Evolutionary conservation across 2,113 vertebrate genomes (phyloP).

Genomic region (Balaenoptera acutorostrata): DNA sequence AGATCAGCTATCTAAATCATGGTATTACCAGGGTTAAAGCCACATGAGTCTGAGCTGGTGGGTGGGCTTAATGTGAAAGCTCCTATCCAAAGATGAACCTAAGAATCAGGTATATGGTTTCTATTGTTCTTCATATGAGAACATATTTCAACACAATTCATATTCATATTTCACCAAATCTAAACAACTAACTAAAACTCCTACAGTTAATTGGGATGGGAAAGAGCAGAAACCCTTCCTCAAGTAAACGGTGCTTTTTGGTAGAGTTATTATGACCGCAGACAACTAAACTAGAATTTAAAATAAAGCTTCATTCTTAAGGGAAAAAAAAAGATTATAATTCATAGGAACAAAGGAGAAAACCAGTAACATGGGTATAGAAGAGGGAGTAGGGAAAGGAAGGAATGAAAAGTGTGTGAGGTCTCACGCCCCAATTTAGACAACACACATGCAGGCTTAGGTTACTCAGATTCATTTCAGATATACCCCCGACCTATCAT

Average conservation of each 20-base stretch:
- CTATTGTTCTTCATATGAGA: not conserved
- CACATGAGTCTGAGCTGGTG: not conserved
- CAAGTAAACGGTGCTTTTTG: not conserved
- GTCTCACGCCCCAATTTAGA: not conserved
- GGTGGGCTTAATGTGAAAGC: too few species aligned
- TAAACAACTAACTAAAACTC: not conserved
- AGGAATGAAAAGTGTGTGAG: not conserved
- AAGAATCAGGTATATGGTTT: not conserved
- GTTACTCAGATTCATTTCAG: not conserved
- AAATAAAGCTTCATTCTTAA: not conserved
- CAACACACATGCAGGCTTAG: not conserved
- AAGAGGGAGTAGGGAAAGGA: not conserved
- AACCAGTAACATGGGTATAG: not conserved
- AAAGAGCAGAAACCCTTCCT: not conserved
- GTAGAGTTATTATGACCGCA: not conserved
- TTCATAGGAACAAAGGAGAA: not conserved
- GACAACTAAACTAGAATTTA: not conserved
- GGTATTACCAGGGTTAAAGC: not conserved
- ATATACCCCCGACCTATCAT: fast-evolving
- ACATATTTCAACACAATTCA: not conserved
- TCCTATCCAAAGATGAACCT: not conserved
- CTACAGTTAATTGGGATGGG: fast-evolving
- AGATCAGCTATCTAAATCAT: not conserved
- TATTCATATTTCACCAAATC: not conserved
- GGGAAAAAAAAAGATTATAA: not conserved